phyloP scores from a whole-genome alignment of 2,797 vertebrate species.

The Galaxias olidus region DNA sequence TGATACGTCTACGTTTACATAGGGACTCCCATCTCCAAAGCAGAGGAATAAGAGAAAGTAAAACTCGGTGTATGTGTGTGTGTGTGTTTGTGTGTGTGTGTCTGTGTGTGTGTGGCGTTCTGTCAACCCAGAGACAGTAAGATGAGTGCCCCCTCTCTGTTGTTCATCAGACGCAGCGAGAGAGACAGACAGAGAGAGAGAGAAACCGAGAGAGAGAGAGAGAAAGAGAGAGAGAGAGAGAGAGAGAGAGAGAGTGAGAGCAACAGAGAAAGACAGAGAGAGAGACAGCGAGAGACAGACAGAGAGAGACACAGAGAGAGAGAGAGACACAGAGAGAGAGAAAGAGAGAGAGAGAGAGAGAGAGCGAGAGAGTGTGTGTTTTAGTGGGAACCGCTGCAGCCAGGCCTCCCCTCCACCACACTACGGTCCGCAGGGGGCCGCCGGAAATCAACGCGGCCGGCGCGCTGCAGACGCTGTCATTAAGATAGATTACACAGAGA shows the following conservation, averaged over 20 bases:
- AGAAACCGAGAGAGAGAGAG: background rate
- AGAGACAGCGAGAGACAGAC: too few species aligned
- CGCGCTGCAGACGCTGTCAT: constrained; percentile 61
- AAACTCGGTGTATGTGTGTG: background rate
- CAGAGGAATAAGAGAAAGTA: constrained; percentile 8
- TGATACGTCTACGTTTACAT: background rate
- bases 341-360: too few species aligned
- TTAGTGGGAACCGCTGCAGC: too few species aligned
- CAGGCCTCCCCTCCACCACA: too few species aligned
- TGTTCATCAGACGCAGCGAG: background rate
- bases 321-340: too few species aligned
- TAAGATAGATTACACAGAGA: constrained; percentile 53
- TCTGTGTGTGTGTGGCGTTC: background rate
- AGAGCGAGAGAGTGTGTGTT: too few species aligned
- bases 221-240: constrained; percentile 5
- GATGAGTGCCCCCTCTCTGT: constrained; percentile 40
- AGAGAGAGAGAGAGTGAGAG: background rate
- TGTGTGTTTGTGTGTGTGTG: background rate
- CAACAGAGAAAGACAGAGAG: too few species aligned
- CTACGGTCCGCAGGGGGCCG: too few species aligned
- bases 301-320: too few species aligned
- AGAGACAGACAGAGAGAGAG: constrained; percentile 4
- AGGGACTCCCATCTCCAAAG: background rate
- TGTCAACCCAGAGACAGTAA: constrained; percentile 53
- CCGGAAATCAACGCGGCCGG: too few species aligned